Evolutionary conservation across 2,797 vertebrate genomes (phyloP).

Genomic region (Gastrophryne carolinensis): DNA sequence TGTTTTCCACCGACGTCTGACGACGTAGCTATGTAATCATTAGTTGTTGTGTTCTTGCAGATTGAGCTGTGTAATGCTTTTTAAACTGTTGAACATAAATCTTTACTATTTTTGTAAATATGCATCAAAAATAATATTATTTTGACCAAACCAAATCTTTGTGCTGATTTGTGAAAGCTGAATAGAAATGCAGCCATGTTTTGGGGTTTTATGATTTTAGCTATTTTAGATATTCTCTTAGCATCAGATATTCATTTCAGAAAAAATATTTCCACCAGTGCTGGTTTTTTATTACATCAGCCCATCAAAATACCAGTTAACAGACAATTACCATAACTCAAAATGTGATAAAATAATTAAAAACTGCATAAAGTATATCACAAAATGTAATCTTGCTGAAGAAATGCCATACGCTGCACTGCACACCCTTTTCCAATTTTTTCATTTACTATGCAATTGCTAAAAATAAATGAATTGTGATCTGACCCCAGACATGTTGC

Average conservation of each 20-base stretch:
- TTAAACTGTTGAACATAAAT: no score
- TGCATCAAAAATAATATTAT: no score
- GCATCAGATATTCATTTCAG: not conserved
- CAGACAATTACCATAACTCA: not conserved
- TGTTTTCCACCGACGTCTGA: no score
- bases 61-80: no score
- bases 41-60: no score
- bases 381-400: constrained; percentile 9
- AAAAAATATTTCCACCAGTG: not conserved
- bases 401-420: constrained; percentile 8
- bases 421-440: constrained; percentile 31
- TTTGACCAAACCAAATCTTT: not conserved
- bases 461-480: constrained; percentile 53
- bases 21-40: no score
- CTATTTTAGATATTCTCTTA: not conserved
- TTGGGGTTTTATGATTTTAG: not conserved
- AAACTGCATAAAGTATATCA: constrained; percentile 17
- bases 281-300: not conserved
- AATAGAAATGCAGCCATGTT: not conserved
- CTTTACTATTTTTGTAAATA: no score
- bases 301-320: not conserved
- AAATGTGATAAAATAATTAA: constrained; percentile 25
- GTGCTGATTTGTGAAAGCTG: not conserved
- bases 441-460: constrained; percentile 43
- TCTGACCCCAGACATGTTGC: constrained; percentile 47